Base-by-base conservation (phyloP, 2,888 invertebrate species). In the Lithodes maja region DNA sequence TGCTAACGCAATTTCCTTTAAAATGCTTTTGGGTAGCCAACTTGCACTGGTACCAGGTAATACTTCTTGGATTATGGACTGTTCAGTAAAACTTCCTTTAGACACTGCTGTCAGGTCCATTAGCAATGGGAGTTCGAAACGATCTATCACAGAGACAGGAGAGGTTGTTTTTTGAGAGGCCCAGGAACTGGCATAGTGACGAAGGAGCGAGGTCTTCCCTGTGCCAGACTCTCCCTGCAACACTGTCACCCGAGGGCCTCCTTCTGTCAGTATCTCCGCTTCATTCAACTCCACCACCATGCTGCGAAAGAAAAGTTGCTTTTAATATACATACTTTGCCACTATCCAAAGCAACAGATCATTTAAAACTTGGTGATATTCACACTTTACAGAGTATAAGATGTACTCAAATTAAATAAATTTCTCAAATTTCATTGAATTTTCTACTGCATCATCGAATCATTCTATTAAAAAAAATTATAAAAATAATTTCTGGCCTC, bases 151-250 rank as follows among this genome's bases (percentile, higher is more conserved):
- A 12, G 33, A 52, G 49, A 55, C 15, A n/a, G 0, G 33, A 15
- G 83, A 15, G 33, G 54, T 33, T 33, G 75, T 33, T 33, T 55
- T 49, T 17, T 74, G 33, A 53, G 33, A 17, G 1, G 9, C 75
- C 83, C 83, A 83, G 33, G 75, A 17, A 12, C n/a, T 75, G 7
- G 83, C 83, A 5, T 49, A 83, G 49, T 83, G 55, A 17, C 83
- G 75, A 3, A 83, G 84, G 15, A 84, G 75, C 3, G 84, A 84
- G 2, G 84, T 84, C 55, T 84, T 84, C 3, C 84, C 84, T 2
- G 75, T 84, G 54, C 84, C 84, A 33, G 75, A 55, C 49, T 84
- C 84, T 12, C 84, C 84, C 53, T 83, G 71, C 61, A 74, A 33
- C 15, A 84, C 33, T 15, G 75, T 55, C 5, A 75, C 49, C 12